Evolutionary conservation across 2,888 invertebrate species (phyloP), one percentile per base, ranked within the genome.

Genomic region (Machimus rusticus): DNA sequence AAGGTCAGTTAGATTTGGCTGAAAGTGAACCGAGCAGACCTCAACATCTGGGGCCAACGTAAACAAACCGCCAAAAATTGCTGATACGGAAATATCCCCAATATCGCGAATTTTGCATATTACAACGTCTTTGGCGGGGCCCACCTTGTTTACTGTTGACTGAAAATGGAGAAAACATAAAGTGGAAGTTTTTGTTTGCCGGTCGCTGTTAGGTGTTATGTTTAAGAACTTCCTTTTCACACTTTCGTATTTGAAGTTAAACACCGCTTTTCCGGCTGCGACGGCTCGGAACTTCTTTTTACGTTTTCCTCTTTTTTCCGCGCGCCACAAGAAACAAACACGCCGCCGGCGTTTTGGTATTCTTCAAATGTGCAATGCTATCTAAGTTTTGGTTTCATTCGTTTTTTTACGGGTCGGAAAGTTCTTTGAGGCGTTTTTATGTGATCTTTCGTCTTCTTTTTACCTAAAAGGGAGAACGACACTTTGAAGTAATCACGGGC

Each of bases 201-300:
- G 37, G 34, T 23, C 19, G n/a, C n/a, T 43, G 51, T 37, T 77
- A 77, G 76, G 86, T 78, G 51, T 55, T 86, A 46, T 86, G 77
- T 86, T 86, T 87, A 37, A 88, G 84, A 89, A 89, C 89, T 89
- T 89, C 89, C 89, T 89, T 89, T 89, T 89, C 89, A 89, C 89
- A 89, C 89, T 89, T 89, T 89, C 78, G 19, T 55, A 51, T 86
- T 86, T 86, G 37, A 55, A 77, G 34, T 46, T 19, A 86, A 55
- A 86, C 55, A 86, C n/a, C 55, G 77, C 86, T 76, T 86, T 77
- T 86, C 76, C 77, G 77, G 76, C 37, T 37, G 31, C 19, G 74
- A 85, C 77, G 85, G 87, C 77, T 81, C 88, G 86, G 88, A 88
- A 82, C 87, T 88, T 87, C 87, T 84, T 87, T 86, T 46, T 46